A percentile compares a stretch with the other conserved stretches of the same genome.
Conservation (phyloP, 2,888 invertebrate genomes). For the Eupithecia abbreviata region DNA sequence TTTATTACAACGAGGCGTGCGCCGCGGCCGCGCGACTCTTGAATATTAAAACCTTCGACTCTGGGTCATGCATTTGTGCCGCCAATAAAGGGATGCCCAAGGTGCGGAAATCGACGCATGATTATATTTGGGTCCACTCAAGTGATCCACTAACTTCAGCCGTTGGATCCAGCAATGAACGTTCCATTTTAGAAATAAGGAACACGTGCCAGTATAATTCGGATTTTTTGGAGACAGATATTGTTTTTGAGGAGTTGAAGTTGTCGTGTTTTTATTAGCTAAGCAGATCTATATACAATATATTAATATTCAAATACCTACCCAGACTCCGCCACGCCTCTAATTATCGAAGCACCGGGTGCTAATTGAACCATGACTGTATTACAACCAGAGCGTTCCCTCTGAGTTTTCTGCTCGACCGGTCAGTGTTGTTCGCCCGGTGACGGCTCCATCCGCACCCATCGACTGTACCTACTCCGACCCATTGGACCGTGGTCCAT, state of each 20-base stretch:
- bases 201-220: neutral
- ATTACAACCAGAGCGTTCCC: conserved; percentile 43
- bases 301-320: neutral
- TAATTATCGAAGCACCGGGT: conserved; percentile 20
- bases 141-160: conserved; percentile 5
- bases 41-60: conserved; percentile 77
- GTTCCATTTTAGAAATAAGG: neutral
- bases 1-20: conserved; percentile 79
- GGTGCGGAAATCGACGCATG: conserved; percentile 56
- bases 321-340: conserved; percentile 6
- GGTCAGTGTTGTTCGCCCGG: conserved; percentile 48
- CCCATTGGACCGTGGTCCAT: conserved; percentile 38
- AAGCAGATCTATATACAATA: neutral
- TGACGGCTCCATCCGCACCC: conserved; percentile 58
- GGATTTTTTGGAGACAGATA: neutral
- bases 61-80: conserved; percentile 78
- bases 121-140: conserved; percentile 52
- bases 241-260: neutral
- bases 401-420: conserved; percentile 44
- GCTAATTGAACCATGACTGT: conserved; percentile 41
- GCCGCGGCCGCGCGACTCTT: conserved; percentile 72
- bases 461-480: conserved; percentile 41
- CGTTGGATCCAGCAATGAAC: neutral
- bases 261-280: neutral
- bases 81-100: conserved; percentile 58